Percentiles rank a stretch among this genome's conserved stretches.
phyloP scores from a whole-genome alignment of 2,113 vertebrate genomes.

The Sinocyclocheilus anophthalmus region DNA sequence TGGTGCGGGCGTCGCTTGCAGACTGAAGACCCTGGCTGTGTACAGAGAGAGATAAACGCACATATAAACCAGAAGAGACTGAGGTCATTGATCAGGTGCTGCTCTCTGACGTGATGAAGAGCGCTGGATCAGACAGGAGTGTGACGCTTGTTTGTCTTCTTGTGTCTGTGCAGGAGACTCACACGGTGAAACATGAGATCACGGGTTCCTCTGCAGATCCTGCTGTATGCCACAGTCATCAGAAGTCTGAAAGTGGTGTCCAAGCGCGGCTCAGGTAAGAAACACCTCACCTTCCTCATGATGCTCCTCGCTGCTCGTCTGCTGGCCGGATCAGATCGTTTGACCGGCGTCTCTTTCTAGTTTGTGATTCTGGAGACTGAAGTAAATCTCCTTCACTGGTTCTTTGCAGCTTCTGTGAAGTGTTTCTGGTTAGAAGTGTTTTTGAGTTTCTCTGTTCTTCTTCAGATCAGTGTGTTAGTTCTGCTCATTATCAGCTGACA shows the following conservation, averaged over 20 bases:
- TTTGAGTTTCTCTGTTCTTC: not conserved
- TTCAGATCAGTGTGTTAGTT: not conserved
- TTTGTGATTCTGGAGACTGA: not conserved
- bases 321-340: not conserved
- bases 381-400: not conserved
- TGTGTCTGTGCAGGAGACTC: slow-evolving; percentile 69
- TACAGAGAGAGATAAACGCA: not conserved
- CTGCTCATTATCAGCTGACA: not conserved
- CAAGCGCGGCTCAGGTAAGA: slow-evolving; percentile 94
- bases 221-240: slow-evolving; percentile 87
- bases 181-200: slow-evolving; percentile 89
- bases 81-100: too few species aligned
- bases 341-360: not conserved
- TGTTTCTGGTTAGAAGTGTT: not conserved
- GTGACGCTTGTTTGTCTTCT: slow-evolving; percentile 21
- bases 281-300: too few species aligned
- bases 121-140: not conserved
- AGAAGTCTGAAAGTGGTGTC: slow-evolving; percentile 95
- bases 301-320: too few species aligned
- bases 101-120: not conserved
- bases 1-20: too few species aligned
- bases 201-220: slow-evolving; percentile 88
- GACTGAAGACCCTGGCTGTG: not conserved
- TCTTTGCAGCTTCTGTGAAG: not conserved
- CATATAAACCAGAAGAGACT: not conserved